Percentiles rank a stretch among this genome's conserved stretches.
Conservation (phyloP, 2,888 invertebrate genomes). For the Villa cingulata region DNA sequence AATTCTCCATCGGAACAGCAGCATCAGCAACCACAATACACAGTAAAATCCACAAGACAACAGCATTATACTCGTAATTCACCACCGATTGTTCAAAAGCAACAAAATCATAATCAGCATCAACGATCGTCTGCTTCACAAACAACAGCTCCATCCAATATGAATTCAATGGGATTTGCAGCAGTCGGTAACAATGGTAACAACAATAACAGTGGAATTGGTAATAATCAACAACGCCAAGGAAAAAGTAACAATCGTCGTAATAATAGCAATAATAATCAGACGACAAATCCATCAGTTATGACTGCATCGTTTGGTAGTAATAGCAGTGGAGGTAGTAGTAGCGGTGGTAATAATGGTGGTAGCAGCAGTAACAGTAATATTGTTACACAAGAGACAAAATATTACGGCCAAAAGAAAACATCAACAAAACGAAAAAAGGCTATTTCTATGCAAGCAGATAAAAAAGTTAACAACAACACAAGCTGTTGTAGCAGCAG, state of each 20-base stretch:
- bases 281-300: conserved; percentile 7
- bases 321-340: conserved; percentile 18
- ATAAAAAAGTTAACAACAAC: conserved; percentile 11
- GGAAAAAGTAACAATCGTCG: background rate
- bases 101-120: conserved; percentile 6
- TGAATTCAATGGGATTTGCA: background rate
- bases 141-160: conserved; percentile 13
- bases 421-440: conserved; percentile 16
- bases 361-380: background rate
- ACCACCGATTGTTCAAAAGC: conserved; percentile 9
- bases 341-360: conserved; percentile 13
- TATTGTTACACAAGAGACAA: background rate
- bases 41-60: conserved; percentile 5
- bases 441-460: conserved; percentile 13
- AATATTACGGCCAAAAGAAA: conserved; percentile 13
- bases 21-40: conserved; percentile 3
- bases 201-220: background rate
- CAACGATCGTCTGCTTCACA: conserved; percentile 14
- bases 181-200: background rate
- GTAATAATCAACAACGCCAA: background rate
- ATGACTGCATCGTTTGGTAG: conserved; percentile 25
- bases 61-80: conserved; percentile 11
- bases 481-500: conserved; percentile 4
- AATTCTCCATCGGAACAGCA: conserved; percentile 13
- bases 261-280: conserved; percentile 9